Evolutionary conservation across 2,113 vertebrate species (phyloP).

Genomic region (Gracilinanus agilis): DNA sequence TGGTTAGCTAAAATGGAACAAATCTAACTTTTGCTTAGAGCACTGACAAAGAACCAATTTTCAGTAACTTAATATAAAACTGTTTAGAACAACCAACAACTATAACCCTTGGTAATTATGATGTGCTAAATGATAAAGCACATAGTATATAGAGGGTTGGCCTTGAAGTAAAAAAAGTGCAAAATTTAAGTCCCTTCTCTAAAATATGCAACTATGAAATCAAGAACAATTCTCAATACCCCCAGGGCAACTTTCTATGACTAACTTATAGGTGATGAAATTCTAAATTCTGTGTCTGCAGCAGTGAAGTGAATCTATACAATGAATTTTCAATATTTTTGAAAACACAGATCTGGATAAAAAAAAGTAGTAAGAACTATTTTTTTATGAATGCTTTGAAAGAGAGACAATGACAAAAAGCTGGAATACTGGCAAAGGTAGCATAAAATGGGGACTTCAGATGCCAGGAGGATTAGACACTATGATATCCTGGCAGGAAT

Average conservation of each 20-base stretch:
- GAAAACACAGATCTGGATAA: not conserved
- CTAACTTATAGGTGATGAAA: not conserved
- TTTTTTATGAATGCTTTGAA: not conserved
- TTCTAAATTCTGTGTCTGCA: not conserved
- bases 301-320: not conserved
- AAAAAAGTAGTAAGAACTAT: not conserved
- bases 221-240: not conserved
- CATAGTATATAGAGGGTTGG: not conserved
- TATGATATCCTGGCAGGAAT: not conserved
- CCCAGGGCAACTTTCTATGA: not conserved
- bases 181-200: not conserved
- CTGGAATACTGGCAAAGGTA: not conserved
- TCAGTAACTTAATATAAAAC: slow-evolving; percentile 46
- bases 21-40: slow-evolving; percentile 14
- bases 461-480: not conserved
- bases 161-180: not conserved
- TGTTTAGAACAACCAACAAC: slow-evolving; percentile 46
- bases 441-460: not conserved
- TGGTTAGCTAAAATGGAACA: not conserved
- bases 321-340: not conserved
- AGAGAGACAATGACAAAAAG: not conserved
- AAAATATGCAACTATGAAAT: not conserved
- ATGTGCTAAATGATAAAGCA: slow-evolving; percentile 61
- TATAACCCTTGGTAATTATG: slow-evolving; percentile 58
- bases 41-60: not conserved